phyloP scores from a whole-genome alignment of 2,797 vertebrate species.

The Urosaurus nigricauda region DNA sequence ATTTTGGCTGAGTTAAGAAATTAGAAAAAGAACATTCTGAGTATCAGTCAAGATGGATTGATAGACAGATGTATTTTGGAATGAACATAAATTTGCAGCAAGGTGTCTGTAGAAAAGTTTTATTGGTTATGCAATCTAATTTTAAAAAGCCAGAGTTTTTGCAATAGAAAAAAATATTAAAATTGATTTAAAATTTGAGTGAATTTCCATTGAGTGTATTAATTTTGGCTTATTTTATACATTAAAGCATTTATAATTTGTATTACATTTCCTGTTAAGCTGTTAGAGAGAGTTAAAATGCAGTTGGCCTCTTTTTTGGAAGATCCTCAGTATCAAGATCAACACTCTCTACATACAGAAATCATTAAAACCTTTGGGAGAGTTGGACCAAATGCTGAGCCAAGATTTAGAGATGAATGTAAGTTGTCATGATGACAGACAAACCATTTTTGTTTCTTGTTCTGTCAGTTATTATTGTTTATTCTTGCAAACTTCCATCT shows the following conservation, averaged over 20 bases:
- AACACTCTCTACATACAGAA: constrained; percentile 97
- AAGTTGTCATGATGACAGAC: constrained; percentile 71
- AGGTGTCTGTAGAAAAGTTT: neutral
- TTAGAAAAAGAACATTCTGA: neutral
- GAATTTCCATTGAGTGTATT: neutral
- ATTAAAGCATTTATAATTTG: constrained; percentile 11
- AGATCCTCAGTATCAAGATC: constrained; percentile 98
- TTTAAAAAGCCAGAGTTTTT: neutral
- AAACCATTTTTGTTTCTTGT: neutral
- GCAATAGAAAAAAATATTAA: too few species aligned
- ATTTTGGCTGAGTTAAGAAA: constrained; percentile 22
- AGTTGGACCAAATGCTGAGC: constrained; percentile 97
- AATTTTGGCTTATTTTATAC: constrained; percentile 1
- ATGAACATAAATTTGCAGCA: neutral
- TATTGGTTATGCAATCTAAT: neutral
- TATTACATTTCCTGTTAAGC: constrained; percentile 78
- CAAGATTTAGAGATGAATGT: constrained; percentile 98
- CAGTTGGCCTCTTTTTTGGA: constrained; percentile 97
- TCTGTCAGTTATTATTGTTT: neutral
- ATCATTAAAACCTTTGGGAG: constrained; percentile 97
- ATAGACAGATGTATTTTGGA: neutral
- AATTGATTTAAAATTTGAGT: too few species aligned
- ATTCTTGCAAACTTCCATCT: neutral
- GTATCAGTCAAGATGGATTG: constrained; percentile 17
- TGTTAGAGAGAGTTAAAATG: constrained; percentile 98